Evolutionary conservation across 2,797 vertebrate species (phyloP), one percentile per base, ranked within the genome.

Genomic region (Paramormyrops hopkinsi): DNA sequence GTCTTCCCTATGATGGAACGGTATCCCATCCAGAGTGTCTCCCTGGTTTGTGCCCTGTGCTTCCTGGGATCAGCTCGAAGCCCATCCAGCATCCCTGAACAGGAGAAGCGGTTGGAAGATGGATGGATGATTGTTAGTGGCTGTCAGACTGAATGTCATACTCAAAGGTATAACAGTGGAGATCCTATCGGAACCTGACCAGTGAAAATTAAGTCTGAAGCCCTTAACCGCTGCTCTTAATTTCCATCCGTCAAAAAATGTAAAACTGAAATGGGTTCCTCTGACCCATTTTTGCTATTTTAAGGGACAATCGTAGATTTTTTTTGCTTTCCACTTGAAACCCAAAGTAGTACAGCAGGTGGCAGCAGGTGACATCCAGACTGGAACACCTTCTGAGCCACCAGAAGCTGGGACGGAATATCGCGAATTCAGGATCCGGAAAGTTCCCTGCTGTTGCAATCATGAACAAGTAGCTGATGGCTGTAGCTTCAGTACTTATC

Each of bases 211-310:
- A 19, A n/a, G 33, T 73, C 37, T 82, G 76, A 46, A 46, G 76
- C 76, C 41, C 19, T 82, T 46, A 82, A 82, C 76, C 3, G 19
- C 19, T 4, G 41, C 17, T 82, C 5, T 82, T 46, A 82, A 82
- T 82, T 82, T 82, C 37, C 37, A 19, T n/a, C 17, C 37, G 41
- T 79, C 37, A 46, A 44, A 82, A 46, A 82, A 46, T 22, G 1
- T 82, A n/a, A 82, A 82, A 9, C 37, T 44, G 76, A 82, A 82
- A 46, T 82, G 41, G 41, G 41, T 82, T 46, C 76, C 76, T 82
- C 76, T 82, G 76, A 82, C 41, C 76, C 41, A 44, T 82, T 82
- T 82, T 82, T 44, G 17, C 76, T 82, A 82, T 82, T 82, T 79
- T 82, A 82, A 19, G 76, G 41, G 19, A 82, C 37, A 46, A n/a